Evolutionary conservation across 2,888 invertebrate genomes (phyloP), one percentile per base, ranked within the genome.

Genomic region (Epirrita christyi): DNA sequence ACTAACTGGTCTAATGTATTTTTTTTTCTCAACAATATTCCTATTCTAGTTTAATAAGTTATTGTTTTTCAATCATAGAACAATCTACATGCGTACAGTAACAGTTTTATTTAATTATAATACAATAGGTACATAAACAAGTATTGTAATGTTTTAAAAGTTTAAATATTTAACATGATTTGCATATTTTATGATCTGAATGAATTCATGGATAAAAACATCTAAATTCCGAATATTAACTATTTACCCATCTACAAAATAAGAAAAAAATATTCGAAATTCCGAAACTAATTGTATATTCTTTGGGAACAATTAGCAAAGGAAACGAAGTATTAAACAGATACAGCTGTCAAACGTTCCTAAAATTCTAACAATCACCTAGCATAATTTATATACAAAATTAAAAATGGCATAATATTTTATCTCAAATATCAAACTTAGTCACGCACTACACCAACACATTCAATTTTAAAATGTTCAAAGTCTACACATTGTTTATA

Each of bases 261-360:
- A 49, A 45, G 34, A 21, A 58, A 44, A 53, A 47, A 7, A 28
- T 40, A 37, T 52, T 40, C 21, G 38, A 48, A 49, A 45, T 43
- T 48, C 41, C 41, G 45, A 41, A 46, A 56, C 44, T 44, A 55
- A 45, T 44, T 42, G 38, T 52, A 48, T 38, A 43, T 44, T 58
- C 57, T 58, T 58, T 58, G 58, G 58, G 43, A 53, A 36, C 32
- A 56, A 42, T 50, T 49, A 50, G 10, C 34, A 41, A 45, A 27
- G 41, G 14, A 40, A 38, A 37, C 34, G n/a, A 46, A 27, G 32
- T 9, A 47, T 42, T 4, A 45, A 38, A 45, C 40, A n/a, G 9
- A 52, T 2, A 45, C 27, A 43, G 43, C 28, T 38, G 10, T 38
- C 43, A 38, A 38, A 32, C 32, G 21, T 21, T 21, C 4, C 21